phyloP scores from a whole-genome alignment of 2,888 invertebrate genomes.

The Cantharis nigra region DNA sequence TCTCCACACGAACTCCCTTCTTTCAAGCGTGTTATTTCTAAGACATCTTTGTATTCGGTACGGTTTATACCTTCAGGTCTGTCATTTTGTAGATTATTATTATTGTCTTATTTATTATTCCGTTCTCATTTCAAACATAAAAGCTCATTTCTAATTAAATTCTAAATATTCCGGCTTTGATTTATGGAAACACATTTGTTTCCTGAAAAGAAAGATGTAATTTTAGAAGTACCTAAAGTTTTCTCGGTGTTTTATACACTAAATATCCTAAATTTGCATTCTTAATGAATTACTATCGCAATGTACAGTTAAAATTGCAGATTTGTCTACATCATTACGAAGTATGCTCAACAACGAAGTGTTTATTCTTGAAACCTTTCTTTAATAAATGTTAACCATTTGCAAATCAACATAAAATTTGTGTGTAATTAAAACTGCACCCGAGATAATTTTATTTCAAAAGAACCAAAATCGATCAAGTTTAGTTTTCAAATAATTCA shows the following conservation, averaged over 20 bases:
- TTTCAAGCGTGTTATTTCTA: constrained; percentile 37
- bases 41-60: constrained; percentile 35
- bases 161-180: constrained; percentile 24
- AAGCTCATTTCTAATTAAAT: constrained; percentile 34
- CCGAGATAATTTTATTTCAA: neutral
- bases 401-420: neutral
- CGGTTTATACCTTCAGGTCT: constrained; percentile 36
- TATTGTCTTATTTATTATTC: constrained; percentile 38
- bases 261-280: constrained; percentile 1
- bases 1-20: constrained; percentile 38
- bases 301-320: neutral
- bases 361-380: neutral
- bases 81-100: constrained; percentile 34
- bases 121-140: constrained; percentile 30
- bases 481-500: neutral
- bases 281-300: neutral
- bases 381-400: neutral
- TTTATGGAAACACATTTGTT: constrained; percentile 20
- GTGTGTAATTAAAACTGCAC: neutral
- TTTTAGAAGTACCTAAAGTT: neutral
- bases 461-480: neutral
- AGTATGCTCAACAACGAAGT: neutral
- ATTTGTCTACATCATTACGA: neutral
- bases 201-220: constrained; percentile 3
- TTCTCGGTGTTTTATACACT: neutral